Conservation (phyloP, 1,140 invertebrate species). For the Chironomus striatipennis region DNA sequence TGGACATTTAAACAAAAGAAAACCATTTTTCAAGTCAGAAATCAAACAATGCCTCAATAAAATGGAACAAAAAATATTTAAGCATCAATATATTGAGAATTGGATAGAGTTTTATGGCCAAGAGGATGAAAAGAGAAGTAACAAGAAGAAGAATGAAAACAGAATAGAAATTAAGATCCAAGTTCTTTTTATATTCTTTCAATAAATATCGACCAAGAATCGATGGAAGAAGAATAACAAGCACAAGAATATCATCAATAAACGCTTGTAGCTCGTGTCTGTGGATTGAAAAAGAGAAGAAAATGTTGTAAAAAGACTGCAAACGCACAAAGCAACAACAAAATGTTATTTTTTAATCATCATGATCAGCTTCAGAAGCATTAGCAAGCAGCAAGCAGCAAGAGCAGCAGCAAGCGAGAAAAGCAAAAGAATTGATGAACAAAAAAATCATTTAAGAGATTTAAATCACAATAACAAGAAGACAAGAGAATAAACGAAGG, state of each 20-base stretch:
- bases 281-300: neutral
- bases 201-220: no score
- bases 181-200: no score
- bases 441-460: slow-evolving; percentile 8
- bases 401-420: neutral
- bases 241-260: neutral
- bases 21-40: neutral
- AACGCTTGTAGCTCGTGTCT: neutral
- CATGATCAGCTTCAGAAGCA: slow-evolving; percentile 5
- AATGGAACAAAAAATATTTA: no score
- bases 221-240: neutral
- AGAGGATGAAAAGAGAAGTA: neutral
- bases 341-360: neutral
- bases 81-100: no score
- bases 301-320: slow-evolving; percentile 6
- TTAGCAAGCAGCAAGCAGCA: neutral
- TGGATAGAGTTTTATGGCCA: neutral
- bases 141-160: neutral
- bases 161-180: neutral
- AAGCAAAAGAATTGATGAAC: neutral
- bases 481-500: neutral
- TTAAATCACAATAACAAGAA: slow-evolving; percentile 2
- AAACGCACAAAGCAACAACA: neutral
- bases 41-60: neutral
- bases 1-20: neutral